A percentile compares a stretch with the other conserved stretches of the same genome.
These are phyloP conservation scores for Danaus chrysippus DNA, from an alignment of 2,888 invertebrate species.

Conservation along the genomic window DNA sequence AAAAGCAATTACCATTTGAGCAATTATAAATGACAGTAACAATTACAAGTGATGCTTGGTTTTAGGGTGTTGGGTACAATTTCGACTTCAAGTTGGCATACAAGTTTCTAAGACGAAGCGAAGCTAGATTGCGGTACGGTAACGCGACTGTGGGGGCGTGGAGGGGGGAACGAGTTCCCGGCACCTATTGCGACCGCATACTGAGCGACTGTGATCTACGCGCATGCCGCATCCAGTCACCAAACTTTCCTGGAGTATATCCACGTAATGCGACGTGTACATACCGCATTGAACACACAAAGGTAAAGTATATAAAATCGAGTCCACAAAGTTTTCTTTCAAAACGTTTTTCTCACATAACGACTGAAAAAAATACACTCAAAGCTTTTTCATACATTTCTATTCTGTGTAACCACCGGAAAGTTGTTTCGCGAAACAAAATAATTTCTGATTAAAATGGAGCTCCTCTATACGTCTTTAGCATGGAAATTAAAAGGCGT, in stretches of 20 bases:
- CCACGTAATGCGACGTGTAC: constrained; percentile 92
- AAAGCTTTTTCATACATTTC: background rate
- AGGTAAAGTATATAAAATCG: constrained; percentile 47
- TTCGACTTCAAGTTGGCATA: constrained; percentile 92
- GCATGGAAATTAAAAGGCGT: constrained; percentile 23
- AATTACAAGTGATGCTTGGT: constrained; percentile 26
- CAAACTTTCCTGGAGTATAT: constrained; percentile 94
- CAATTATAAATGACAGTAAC: constrained; percentile 21
- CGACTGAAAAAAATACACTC: background rate
- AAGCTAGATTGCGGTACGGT: constrained; percentile 87
- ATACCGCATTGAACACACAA: constrained; percentile 83
- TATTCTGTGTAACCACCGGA: background rate
- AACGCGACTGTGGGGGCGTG: constrained; percentile 85
- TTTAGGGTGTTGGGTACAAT: constrained; percentile 86
- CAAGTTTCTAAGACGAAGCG: constrained; percentile 88
- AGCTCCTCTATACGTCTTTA: constrained; percentile 11
- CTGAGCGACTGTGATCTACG: constrained; percentile 86
- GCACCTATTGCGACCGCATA: constrained; percentile 89
- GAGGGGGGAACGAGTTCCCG: constrained; percentile 86
- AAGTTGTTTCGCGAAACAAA: background rate
- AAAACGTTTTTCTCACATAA: background rate
- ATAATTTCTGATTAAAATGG: background rate
- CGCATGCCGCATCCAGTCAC: constrained; percentile 88
- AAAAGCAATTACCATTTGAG: constrained; percentile 16
- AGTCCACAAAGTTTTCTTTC: too few species aligned